These are phyloP conservation scores for Orientallactaga sibirica DNA, from an alignment of 2,797 vertebrate genomes.

Conservation along the genomic window DNA sequence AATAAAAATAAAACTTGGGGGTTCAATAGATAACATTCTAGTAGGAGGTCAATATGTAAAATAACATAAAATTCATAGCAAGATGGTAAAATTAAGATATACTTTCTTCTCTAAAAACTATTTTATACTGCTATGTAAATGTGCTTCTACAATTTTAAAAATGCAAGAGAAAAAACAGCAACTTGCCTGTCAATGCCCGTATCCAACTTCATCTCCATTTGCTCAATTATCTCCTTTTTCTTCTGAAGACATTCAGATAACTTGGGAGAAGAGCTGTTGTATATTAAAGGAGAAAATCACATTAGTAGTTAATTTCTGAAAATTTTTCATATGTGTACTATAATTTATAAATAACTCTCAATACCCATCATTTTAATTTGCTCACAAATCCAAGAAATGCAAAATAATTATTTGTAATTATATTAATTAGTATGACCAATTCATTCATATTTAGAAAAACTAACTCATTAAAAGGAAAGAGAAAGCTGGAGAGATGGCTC, in stretches of 20 bases:
- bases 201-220: constrained; percentile 99
- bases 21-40: constrained; percentile 54
- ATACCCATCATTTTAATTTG: constrained; percentile 44
- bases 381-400: constrained; percentile 6
- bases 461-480: constrained; percentile 1
- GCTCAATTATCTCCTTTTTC: constrained; percentile 99
- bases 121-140: background rate
- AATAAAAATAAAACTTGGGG: background rate
- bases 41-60: constrained; percentile 40
- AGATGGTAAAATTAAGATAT: constrained; percentile 4
- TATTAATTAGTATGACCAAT: background rate
- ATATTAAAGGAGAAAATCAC: constrained; percentile 53
- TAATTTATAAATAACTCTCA: constrained; percentile 32
- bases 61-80: constrained; percentile 44
- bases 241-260: constrained; percentile 99
- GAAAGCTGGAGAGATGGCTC: no score
- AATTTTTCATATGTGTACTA: constrained; percentile 5
- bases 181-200: constrained; percentile 97
- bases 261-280: constrained; percentile 96
- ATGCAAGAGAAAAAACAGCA: constrained; percentile 36
- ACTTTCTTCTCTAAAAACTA: constrained; percentile 10
- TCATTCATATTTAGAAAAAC: constrained; percentile 55
- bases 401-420: constrained; percentile 15
- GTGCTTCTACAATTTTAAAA: constrained; percentile 19
- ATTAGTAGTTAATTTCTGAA: constrained; percentile 61